Conservation (phyloP, 2,888 invertebrate genomes). For the Oithona nana region DNA sequence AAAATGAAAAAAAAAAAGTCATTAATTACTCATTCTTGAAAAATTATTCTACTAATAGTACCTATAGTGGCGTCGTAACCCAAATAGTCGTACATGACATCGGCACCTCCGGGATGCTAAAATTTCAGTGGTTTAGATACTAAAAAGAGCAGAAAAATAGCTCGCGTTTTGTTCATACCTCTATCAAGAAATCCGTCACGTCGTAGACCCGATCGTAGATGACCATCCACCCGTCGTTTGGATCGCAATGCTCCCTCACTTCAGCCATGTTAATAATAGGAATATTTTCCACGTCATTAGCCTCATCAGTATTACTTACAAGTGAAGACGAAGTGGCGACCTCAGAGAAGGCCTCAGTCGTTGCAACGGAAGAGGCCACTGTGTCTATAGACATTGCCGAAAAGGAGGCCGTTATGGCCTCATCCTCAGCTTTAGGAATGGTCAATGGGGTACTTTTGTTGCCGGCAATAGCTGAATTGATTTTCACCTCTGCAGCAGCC, state of each 20-base stretch:
- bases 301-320: neutral
- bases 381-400: neutral
- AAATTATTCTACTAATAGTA: too few relatives aligned
- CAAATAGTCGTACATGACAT: constrained; percentile 39
- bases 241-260: constrained; percentile 29
- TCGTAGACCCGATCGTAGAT: constrained; percentile 37
- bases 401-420: neutral
- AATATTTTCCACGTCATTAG: neutral
- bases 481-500: neutral
- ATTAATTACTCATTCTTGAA: too few relatives aligned
- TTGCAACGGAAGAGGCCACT: neutral
- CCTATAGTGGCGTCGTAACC: constrained; percentile 36
- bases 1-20: too few relatives aligned
- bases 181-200: constrained; percentile 39
- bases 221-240: constrained; percentile 10
- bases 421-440: neutral
- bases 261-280: constrained; percentile 20
- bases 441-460: neutral
- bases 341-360: neutral
- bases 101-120: constrained; percentile 53
- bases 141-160: too few relatives aligned
- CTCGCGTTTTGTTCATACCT: neutral
- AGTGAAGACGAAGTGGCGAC: neutral
- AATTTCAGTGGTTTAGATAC: too few relatives aligned
- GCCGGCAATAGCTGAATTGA: neutral